A percentile compares a stretch with the other conserved stretches of the same genome.
phyloP scores from a whole-genome alignment of 2,888 invertebrate genomes.

The Strigamia transsilvanica region DNA sequence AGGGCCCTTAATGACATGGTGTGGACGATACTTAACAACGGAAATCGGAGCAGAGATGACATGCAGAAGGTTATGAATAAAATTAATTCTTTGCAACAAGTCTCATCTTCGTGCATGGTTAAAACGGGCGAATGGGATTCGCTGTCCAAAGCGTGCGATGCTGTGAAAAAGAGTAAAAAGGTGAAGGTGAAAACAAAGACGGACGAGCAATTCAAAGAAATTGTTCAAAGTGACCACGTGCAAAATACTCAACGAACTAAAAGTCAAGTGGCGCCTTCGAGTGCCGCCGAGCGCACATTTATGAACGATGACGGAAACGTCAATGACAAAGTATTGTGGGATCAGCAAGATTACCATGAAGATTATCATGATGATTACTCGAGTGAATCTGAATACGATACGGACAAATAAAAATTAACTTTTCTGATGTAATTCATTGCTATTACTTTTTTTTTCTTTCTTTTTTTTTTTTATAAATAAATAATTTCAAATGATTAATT shows the following conservation, averaged over 20 bases:
- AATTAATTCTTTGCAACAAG: slow-evolving; percentile 2
- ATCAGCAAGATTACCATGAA: neutral
- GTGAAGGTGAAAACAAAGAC: neutral
- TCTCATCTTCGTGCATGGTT: slow-evolving; percentile 4
- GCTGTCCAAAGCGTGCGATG: slow-evolving; percentile 18
- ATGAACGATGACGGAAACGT: neutral
- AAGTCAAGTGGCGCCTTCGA: neutral
- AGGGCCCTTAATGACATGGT: slow-evolving; percentile 54
- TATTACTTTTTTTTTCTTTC: neutral
- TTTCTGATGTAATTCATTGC: neutral
- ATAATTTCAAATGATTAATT: neutral
- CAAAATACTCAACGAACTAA: neutral
- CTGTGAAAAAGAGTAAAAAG: neutral
- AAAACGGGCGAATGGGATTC: slow-evolving; percentile 23
- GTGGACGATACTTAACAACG: slow-evolving; percentile 54
- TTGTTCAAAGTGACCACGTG: neutral
- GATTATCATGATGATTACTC: neutral
- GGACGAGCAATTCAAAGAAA: neutral
- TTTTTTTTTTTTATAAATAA: too few species aligned
- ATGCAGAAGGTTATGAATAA: slow-evolving; percentile 27
- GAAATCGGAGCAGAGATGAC: slow-evolving; percentile 54
- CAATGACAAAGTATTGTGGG: neutral
- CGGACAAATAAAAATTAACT: neutral
- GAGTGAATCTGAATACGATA: neutral
- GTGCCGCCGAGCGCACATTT: neutral